Percentiles rank a stretch among this genome's conserved stretches.
phyloP scores from a whole-genome alignment of 2,113 vertebrate genomes.

The Synodontis membranacea region DNA sequence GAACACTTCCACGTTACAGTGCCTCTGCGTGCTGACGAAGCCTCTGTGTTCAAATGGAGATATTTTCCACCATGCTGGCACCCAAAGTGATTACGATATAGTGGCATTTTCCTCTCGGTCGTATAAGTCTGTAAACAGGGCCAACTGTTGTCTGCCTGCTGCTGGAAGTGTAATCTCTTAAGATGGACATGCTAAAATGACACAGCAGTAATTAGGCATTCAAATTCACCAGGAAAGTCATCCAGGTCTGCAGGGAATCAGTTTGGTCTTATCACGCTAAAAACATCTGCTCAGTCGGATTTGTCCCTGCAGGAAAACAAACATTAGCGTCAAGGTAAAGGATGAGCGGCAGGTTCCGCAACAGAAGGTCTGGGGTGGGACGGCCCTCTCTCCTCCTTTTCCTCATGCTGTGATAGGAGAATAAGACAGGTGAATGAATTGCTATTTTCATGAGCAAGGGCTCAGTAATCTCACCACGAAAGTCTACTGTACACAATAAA shows the following conservation, averaged over 20 bases:
- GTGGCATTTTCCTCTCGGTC: constrained; percentile 4
- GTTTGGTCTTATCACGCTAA: constrained; percentile 39
- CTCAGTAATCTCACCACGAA: constrained; percentile 34
- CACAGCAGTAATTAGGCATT: constrained; percentile 49
- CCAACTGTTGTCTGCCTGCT: constrained; percentile 6
- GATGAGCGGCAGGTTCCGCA: constrained; percentile 13
- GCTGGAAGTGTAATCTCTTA: constrained; percentile 32
- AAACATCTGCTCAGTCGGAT: constrained; percentile 51
- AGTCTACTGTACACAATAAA: constrained; percentile 15
- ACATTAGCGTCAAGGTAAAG: constrained; percentile 39
- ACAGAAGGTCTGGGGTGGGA: constrained; percentile 36
- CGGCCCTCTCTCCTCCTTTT: constrained; percentile 7
- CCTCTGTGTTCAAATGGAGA: constrained; percentile 6
- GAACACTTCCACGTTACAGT: neutral
- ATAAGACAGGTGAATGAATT: constrained; percentile 38
- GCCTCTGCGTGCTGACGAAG: no score
- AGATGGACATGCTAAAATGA: constrained; percentile 41
- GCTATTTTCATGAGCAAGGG: constrained; percentile 28
- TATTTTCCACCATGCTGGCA: neutral
- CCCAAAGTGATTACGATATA: constrained; percentile 6
- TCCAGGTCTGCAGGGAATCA: constrained; percentile 40
- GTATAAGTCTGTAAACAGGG: constrained; percentile 17
- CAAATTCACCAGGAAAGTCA: constrained; percentile 41
- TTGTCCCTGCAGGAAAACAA: constrained; percentile 39
- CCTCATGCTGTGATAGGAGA: constrained; percentile 20